These are phyloP conservation scores for Xanthia togata DNA, from an alignment of 2,888 invertebrate genomes.

Conservation along the genomic window DNA sequence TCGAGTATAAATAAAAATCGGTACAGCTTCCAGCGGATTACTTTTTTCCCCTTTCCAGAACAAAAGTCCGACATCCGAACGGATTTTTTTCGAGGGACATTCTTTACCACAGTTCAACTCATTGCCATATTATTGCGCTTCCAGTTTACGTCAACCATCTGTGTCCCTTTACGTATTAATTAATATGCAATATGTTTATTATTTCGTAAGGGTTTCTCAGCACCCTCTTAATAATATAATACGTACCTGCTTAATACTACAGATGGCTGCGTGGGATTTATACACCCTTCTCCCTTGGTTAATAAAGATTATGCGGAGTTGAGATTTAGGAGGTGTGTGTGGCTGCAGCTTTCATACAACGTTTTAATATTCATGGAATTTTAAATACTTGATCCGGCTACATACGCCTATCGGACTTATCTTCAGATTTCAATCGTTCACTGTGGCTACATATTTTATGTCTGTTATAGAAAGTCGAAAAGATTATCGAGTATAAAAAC, in stretches of 20 bases:
- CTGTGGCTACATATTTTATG: slow-evolving; percentile 22
- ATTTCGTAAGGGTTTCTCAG: slow-evolving; percentile 48
- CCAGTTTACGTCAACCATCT: slow-evolving; percentile 9
- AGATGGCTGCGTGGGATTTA: slow-evolving; percentile 45
- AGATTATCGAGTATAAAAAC: slow-evolving; percentile 7
- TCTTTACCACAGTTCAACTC: slow-evolving; percentile 8
- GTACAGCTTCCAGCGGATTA: slow-evolving; percentile 10
- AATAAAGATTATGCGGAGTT: slow-evolving; percentile 60
- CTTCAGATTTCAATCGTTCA: slow-evolving; percentile 47
- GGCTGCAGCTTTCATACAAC: slow-evolving; percentile 45
- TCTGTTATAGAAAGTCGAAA: slow-evolving; percentile 21
- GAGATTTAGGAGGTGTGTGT: slow-evolving; percentile 34
- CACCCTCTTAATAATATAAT: slow-evolving; percentile 47
- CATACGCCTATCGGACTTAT: slow-evolving; percentile 37
- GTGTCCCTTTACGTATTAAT: slow-evolving; percentile 39
- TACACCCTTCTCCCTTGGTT: slow-evolving; percentile 47
- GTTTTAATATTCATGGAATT: slow-evolving; percentile 65
- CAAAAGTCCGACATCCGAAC: neutral
- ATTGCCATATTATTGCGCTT: neutral
- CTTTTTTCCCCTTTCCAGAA: slow-evolving; percentile 25
- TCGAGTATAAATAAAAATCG: slow-evolving; percentile 18
- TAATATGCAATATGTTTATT: slow-evolving; percentile 65
- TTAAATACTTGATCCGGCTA: slow-evolving; percentile 55
- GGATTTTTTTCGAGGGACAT: neutral
- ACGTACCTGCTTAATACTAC: slow-evolving; percentile 42